Evolutionary conservation across 2,113 vertebrate genomes (phyloP), one percentile per base, ranked within the genome.

Genomic region (Ochotona princeps): DNA sequence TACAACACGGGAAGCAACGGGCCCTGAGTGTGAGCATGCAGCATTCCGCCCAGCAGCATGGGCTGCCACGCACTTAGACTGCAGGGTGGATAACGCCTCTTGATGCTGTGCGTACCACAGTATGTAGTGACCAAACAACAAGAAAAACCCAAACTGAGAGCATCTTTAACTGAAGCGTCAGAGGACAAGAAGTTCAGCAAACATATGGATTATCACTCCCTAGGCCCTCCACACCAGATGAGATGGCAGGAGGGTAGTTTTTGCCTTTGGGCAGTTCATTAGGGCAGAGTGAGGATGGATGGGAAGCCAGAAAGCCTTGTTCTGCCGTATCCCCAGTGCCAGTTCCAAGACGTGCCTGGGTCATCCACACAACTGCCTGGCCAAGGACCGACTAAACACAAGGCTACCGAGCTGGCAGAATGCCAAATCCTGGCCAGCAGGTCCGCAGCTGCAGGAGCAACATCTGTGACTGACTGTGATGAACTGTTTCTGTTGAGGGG

Each of bases 141-240:
- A 65, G 5, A 54, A 26, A 63, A 18, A 30, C 12, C 25, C 70
- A 51, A 93, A 87, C n/a, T 15, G 51, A 70, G 61, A 91, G 49
- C 38, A 32, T 67, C 47, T 81, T 82, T 92, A 81, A 96, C 32
- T 66, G 82, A 94, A 91, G 91, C 91, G 90, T 89, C 90, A 72
- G 38, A 14, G 76, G 72, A 70, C 32, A 60, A 10, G 8, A 81
- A 79, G 60, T 83, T 57, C 51, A 90, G 84, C 66, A 74, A 93
- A 61, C 73, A 75, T 28, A 44, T 63, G 92, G 54, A 32, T 51
- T 70, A 84, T 76, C 38, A 78, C 51, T 96, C 82, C 70, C 32
- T 8, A 26, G 73, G 76, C 74, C 75, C 18, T 73, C 20, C 7
- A 2, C 0, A 5, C 73, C 96, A 86, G 89, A 81, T 85, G 91